phyloP scores from a whole-genome alignment of 2,113 vertebrate genomes.

The Xiphophorus couchianus region DNA sequence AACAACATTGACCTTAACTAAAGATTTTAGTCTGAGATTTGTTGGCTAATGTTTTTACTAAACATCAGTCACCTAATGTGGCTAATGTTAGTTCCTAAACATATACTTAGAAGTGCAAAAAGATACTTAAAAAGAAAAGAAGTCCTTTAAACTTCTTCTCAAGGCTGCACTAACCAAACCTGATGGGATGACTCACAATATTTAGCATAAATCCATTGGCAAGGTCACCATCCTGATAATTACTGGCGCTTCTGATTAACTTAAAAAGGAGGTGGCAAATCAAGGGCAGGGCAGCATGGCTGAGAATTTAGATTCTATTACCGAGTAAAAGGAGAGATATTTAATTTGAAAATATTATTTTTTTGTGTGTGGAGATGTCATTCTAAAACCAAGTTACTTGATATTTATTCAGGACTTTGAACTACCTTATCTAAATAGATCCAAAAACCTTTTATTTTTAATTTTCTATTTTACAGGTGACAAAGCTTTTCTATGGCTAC shows the following conservation, averaged over 20 bases:
- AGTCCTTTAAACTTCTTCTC: conserved; percentile 11
- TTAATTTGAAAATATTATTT: neutral
- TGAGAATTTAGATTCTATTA: conserved; percentile 25
- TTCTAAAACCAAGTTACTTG: neutral
- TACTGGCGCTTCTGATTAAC: conserved; percentile 35
- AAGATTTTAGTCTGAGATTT: neutral
- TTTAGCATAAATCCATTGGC: conserved; percentile 56
- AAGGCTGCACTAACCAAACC: conserved; percentile 15
- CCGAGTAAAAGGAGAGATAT: conserved; percentile 26
- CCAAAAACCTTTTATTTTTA: neutral
- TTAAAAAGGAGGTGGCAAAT: conserved; percentile 40
- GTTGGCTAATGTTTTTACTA: no score
- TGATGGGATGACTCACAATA: conserved; percentile 12
- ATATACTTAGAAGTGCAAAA: neutral
- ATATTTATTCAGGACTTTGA: neutral
- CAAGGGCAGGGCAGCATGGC: conserved; percentile 46
- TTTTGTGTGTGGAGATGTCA: no score
- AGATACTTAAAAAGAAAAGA: neutral
- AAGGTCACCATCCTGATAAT: conserved; percentile 56
- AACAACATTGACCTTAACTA: neutral
- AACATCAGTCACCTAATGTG: no score
- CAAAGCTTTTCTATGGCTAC: neutral
- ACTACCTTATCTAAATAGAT: neutral
- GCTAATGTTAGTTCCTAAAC: neutral
- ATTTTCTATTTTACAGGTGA: neutral